Evolutionary conservation across 2,888 invertebrate genomes (phyloP), one percentile per base, ranked within the genome.

Genomic region (Calliscelio sp.): DNA sequence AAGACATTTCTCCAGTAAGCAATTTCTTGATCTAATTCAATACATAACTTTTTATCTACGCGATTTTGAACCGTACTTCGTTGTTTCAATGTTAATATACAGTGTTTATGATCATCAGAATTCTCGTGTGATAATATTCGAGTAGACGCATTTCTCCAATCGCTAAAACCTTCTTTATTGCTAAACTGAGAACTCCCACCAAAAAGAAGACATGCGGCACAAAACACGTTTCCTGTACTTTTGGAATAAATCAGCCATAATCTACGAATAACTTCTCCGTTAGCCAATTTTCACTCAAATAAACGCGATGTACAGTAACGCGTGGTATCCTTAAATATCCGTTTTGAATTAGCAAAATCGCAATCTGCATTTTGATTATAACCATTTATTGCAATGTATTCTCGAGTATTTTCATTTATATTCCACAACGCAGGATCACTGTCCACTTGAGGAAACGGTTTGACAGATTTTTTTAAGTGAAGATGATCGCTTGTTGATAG

Each of bases 1-100:
- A 88, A 59, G 59, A 88, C 86, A 38, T 87, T 87, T 81, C 73
- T 85, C 87, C 87, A 89, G 84, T 89, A 89, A 61, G 24, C 24
- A 24, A 70, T 77, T 82, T 85, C 41, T 46, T 20, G 16, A 20
- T 46, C 46, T 46, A 89, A 71, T 28, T 85, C 8, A 53, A 10
- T 24, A 53, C 14, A 53, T n/a, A 53, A 24, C 25, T 2, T 8
- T 44, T n/a, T 32, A 28, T 84, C 84, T 10, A 86, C 46, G 25
- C 81, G 80, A 38, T 78, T 61, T 53, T 16, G 25, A 16, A 41
- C n/a, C 8, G 14, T 59, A 10, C 18, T 38, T 32, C 82, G 53
- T 57, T 59, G 22, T 53, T 82, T 84, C 11, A 81, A 68, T 61
- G 49, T 65, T 6, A 82, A 11, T 38, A 75, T 41, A 10, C 55